These are phyloP conservation scores for Myotis brandtii DNA, from an alignment of 2,113 vertebrate genomes.

Conservation along the genomic window DNA sequence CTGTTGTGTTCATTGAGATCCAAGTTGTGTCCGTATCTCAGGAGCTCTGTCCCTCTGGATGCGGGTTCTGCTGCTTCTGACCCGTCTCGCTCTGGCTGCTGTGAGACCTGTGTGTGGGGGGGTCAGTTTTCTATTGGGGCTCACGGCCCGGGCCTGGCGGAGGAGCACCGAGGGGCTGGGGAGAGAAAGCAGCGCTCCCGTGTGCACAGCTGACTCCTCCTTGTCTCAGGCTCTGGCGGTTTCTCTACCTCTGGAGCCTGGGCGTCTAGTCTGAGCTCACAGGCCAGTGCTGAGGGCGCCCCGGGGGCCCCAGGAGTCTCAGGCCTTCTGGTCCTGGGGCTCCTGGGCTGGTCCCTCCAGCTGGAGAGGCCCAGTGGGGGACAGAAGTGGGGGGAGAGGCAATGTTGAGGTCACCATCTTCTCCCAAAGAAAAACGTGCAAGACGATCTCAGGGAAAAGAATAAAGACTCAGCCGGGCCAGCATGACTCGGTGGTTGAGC, in stretches of 20 bases:
- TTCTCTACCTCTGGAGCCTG: background rate
- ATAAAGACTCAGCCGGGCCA: too few relatives aligned
- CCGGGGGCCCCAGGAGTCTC: background rate
- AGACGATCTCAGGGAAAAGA: background rate
- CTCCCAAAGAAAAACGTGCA: background rate
- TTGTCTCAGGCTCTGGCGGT: background rate
- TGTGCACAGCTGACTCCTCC: fast-evolving
- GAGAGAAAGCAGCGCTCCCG: background rate
- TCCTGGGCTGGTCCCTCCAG: too few relatives aligned
- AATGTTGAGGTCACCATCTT: background rate
- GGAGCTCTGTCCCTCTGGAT: background rate
- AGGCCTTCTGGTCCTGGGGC: background rate
- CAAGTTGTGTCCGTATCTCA: background rate
- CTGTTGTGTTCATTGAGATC: slow-evolving; percentile 30
- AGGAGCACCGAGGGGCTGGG: too few relatives aligned
- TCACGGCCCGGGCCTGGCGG: background rate
- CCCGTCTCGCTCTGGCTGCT: background rate
- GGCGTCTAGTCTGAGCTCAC: background rate
- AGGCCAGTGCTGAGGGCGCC: background rate
- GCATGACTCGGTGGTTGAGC: too few relatives aligned
- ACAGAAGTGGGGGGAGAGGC: background rate
- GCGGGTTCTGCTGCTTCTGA: background rate
- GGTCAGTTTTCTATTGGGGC: background rate
- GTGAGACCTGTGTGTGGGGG: background rate
- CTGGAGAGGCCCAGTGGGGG: background rate